Conservation (phyloP, 1,140 invertebrate genomes). For the Drosophila pectinifera region DNA sequence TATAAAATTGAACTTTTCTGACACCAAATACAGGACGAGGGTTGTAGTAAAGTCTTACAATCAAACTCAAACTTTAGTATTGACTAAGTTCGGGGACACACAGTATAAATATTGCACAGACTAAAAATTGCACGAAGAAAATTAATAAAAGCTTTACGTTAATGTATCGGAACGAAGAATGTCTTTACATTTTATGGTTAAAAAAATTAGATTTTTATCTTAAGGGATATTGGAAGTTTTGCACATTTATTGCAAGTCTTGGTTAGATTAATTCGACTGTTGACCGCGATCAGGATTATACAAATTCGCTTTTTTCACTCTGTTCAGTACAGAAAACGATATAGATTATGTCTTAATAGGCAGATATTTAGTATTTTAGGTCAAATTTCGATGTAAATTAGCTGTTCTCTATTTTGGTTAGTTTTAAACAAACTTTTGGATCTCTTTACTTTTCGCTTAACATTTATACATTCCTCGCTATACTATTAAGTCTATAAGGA, state of each 20-base stretch:
- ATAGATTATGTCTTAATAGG: background rate
- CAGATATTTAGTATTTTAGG: background rate
- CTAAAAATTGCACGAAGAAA: too few species aligned
- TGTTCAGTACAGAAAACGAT: too few species aligned
- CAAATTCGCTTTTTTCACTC: too few species aligned
- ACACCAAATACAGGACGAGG: slow-evolving; percentile 12
- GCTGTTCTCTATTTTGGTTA: too few species aligned
- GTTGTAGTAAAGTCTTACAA: background rate
- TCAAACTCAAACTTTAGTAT: slow-evolving; percentile 16
- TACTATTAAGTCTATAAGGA: too few species aligned
- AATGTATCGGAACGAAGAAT: background rate
- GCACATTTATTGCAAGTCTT: background rate
- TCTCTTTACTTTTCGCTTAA: background rate
- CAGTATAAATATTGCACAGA: background rate
- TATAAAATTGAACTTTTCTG: slow-evolving; percentile 30
- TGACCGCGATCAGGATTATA: too few species aligned
- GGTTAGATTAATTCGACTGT: too few species aligned
- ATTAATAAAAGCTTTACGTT: too few species aligned
- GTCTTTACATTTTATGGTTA: background rate
- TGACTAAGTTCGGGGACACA: background rate
- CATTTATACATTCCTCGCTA: too few species aligned
- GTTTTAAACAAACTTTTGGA: slow-evolving; percentile 7
- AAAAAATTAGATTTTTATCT: background rate
- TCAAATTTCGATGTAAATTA: too few species aligned
- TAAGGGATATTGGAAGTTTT: too few species aligned